phyloP scores from a whole-genome alignment of 2,113 vertebrate genomes.

The Archocentrus centrarchus region DNA sequence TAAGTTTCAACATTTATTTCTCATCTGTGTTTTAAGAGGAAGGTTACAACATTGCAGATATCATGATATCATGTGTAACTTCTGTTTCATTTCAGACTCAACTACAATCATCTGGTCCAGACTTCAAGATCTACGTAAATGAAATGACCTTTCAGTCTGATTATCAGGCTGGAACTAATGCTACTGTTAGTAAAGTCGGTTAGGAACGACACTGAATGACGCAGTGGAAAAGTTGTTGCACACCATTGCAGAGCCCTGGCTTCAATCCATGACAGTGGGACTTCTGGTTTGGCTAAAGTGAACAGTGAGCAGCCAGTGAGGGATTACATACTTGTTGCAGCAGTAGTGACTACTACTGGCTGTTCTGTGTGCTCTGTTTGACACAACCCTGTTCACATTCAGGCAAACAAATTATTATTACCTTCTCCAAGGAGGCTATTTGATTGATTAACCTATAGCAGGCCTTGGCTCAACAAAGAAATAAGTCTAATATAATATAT shows the following conservation, averaged over 20 bases:
- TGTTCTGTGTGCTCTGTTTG: not conserved
- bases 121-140: not conserved
- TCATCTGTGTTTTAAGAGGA: not conserved
- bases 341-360: not conserved
- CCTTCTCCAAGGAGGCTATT: not conserved
- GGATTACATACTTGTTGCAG: not conserved
- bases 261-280: not conserved
- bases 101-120: not conserved
- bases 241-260: not conserved
- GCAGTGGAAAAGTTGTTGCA: slow-evolving; percentile 41
- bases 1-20: slow-evolving; percentile 1
- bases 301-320: not conserved
- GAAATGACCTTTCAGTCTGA: slow-evolving; percentile 1
- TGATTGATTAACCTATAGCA: not conserved
- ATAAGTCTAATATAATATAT: not conserved
- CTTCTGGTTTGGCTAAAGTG: slow-evolving; percentile 7
- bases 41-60: not conserved
- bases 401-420: not conserved
- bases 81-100: not conserved
- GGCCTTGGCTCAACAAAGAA: too few relatives aligned
- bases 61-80: not conserved
- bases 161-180: slow-evolving; percentile 38
- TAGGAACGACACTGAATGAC: slow-evolving; percentile 22
- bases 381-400: not conserved
- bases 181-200: slow-evolving; percentile 6